Base-by-base conservation (phyloP, 2,888 invertebrate genomes). In the Ametastegia equiseti region DNA sequence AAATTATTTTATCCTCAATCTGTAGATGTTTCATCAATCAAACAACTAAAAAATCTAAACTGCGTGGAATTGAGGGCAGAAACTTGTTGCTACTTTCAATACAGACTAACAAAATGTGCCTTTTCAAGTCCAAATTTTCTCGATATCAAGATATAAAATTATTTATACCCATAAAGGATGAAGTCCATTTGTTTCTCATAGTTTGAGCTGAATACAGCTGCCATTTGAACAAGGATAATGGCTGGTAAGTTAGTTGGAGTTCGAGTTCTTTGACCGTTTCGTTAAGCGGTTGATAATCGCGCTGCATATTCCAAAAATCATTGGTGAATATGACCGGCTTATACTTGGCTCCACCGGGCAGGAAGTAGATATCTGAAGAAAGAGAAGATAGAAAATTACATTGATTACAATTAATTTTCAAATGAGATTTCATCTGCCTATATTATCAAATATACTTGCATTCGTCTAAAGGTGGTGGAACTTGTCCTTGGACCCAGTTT, bases 231-330 rank as follows among this genome's bases (percentile, higher is more conserved):
- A 99, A 93, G 81, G 98, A 97, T 83, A 99, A 92, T 0, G 99
- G 99, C 89, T 98, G 97, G 90, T 94, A 97, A 15, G 96, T 96
- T 82, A 98, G 88, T 83, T 94, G 94, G 23, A 98, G 92, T 54
- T 95, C 93, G 47, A 97, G 92, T 87, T 93, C 95, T 87, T 95
- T 94, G 9, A 96, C 95, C 0, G 98, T 97, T 79, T 96, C 94
- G 91, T 98, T 98, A 81, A 99, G 95, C 0, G 98, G 97, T 83
- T 95, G 94, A 93, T 99, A 99, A 89, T 99, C 99, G 82, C 97
- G 94, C 90, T 97, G 95, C 94, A 99, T 95, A 90, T 99, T 99
- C 99, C 99, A 99, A 91, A 98, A 99, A 88, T 99, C 98, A 93
- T 99, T 99, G 83, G 97, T 93, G 91, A 97, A 99, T 65, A 99